Evolutionary conservation across 1,140 invertebrate species (phyloP).

Genomic region (Globodera rostochiensis): DNA sequence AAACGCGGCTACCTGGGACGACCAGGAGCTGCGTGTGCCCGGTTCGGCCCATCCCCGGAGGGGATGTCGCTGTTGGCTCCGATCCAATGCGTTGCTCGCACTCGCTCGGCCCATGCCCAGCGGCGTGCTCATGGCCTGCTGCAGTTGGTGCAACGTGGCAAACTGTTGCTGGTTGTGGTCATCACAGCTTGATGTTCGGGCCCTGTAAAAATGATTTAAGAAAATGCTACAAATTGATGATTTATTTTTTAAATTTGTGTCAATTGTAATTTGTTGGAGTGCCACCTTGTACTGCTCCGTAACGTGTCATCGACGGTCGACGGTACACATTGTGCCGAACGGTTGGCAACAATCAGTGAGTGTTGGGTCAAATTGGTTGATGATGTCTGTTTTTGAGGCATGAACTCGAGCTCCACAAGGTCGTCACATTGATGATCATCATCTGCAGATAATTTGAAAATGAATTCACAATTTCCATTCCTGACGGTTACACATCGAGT

Average conservation of each 20-base stretch:
- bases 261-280: too few relatives aligned
- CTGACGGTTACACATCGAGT: too few relatives aligned
- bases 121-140: not conserved
- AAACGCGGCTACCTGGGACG: not conserved
- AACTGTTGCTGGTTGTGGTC: slow-evolving; percentile 5
- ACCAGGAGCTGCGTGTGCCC: not conserved
- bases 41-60: not conserved
- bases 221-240: too few relatives aligned
- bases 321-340: slow-evolving; percentile 20
- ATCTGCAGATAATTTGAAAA: not conserved
- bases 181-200: slow-evolving; percentile 25
- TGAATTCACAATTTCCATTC: too few relatives aligned
- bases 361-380: not conserved
- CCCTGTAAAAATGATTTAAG: slow-evolving; percentile 5
- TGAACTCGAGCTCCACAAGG: slow-evolving; percentile 34
- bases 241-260: too few relatives aligned
- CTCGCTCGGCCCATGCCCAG: not conserved
- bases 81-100: not conserved
- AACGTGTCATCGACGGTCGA: not conserved
- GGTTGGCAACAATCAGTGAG: slow-evolving; percentile 10
- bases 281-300: not conserved
- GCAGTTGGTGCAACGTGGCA: slow-evolving; percentile 2
- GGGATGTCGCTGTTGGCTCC: not conserved
- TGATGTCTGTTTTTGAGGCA: not conserved
- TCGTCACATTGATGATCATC: slow-evolving; percentile 22